phyloP scores from a whole-genome alignment of 2,113 vertebrate genomes.

The Anolis sagrei region DNA sequence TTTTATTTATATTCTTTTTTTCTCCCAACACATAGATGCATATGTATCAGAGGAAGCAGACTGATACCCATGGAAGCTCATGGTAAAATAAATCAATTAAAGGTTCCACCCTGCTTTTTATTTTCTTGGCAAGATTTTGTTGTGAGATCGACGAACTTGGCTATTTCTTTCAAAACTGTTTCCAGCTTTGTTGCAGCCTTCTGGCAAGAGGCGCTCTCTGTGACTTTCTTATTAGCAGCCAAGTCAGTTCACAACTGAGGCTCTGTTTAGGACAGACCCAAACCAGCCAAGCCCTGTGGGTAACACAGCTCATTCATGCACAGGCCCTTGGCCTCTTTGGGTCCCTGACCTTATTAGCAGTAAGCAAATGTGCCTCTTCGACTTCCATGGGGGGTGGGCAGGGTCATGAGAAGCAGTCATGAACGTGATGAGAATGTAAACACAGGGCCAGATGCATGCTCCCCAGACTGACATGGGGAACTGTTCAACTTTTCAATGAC shows the following conservation, averaged over 20 bases:
- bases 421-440: constrained; percentile 21
- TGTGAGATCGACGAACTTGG: too few species aligned
- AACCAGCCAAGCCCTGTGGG: not conserved
- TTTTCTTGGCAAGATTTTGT: not conserved
- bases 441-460: constrained; percentile 13
- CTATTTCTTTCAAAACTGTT: not conserved
- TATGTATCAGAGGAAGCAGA: not conserved
- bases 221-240: not conserved
- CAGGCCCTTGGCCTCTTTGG: not conserved
- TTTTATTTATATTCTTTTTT: not conserved
- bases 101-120: not conserved
- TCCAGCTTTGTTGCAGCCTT: not conserved
- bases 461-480: not conserved
- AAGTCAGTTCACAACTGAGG: not conserved
- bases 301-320: not conserved
- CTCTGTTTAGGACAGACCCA: not conserved
- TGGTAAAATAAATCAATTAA: too few species aligned
- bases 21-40: not conserved
- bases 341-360: constrained; percentile 13
- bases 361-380: not conserved
- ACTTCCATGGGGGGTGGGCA: not conserved
- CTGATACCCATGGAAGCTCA: not conserved
- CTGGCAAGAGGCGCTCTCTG: not conserved
- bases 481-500: not conserved
- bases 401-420: constrained; percentile 16